Base-by-base conservation (phyloP, 2,113 vertebrate genomes). In the Campylomormyrus numenius region DNA sequence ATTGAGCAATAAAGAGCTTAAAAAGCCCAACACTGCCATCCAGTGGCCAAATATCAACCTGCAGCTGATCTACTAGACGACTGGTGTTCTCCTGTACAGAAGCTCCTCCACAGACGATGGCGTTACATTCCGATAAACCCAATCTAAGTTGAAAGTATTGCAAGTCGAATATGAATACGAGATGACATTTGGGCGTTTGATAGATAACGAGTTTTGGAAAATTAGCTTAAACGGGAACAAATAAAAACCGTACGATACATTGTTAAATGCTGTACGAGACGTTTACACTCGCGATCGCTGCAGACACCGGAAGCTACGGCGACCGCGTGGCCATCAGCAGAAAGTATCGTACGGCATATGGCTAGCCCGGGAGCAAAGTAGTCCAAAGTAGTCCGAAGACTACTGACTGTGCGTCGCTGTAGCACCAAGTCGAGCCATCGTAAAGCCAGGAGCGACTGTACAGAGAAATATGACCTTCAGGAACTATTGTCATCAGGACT, bases 21-120 rank as follows among this genome's bases (percentile, higher is more conserved):
- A 66, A 53, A 87, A 87, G 49, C 85, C 49, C 27, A 52, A 53
- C 50, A 87, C 85, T 87, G 85, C 50, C 85, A 87, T 10, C 85
- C 10, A 85, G 83, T 48, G 83, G 83, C 39, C 83, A 85, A 46
- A 85, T 42, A 46, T 85, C 45, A 45, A 83, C 39, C 35, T 6
- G 27, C 13, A 52, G 27, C 11, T 35, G 9, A 27, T 35, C 11
- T 31, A 10, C 11, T 1, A 0, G 11, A 74, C 10, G 0, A 48
- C 21, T 4, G 10, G 8, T 46, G 80, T 85, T 85, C 2, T 85
- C 19, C 56, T n/a, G 24, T 62, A n/a, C 24, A 62, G 56, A 9
- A 8, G 21, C 24, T n/a, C 56, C 21, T 24, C 21, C 1, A 8
- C 56, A 7, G 7, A 24, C 7, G 6, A 58, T 3, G 21, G 21